Base-by-base conservation (phyloP, 2,113 vertebrate genomes). In the Psilopogon haemacephalus region DNA sequence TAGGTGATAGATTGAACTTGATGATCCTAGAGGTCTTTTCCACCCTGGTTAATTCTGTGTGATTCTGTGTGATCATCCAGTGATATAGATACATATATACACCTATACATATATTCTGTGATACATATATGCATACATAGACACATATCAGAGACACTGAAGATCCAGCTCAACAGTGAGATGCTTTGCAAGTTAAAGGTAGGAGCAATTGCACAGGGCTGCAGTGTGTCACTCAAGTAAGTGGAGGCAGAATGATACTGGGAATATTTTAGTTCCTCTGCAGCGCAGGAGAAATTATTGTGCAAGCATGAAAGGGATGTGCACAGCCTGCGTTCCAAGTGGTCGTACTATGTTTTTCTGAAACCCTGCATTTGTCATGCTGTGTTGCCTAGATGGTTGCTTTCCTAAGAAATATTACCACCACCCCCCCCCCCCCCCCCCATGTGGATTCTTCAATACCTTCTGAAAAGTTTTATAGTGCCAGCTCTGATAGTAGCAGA, bases 261-360 rank as follows among this genome's bases (percentile, higher is more conserved):
- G 40, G 37, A 87, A 46, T 62, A 58, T 52, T 67, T 44, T 52
- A 75, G 63, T 35, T 63, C 40, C 52, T 62, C 46, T 35, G 26
- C 70, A 76, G 42, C 16, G n/a, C 40, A 33, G 15, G 11, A 80
- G 48, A 59, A 64, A 27, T 42, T 44, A 38, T 16, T 75, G 33
- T 35, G 27, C 44, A 69, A 70, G 44, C 6, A 24, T 11, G 50
- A 75, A 26, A 71, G 35, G 11, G 71, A 21, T 0, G 0, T 1
- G 3, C n/a, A 23, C 21, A 54, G 59, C 32, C 73, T 38, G 32
- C 0, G 0, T 4, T 44, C 11, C 4, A 2, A n/a, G 54, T 58
- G 58, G n/a, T n/a, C 24, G 38, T 4, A 40, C 18, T 9, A 7
- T 2, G 7, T n/a, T 72, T 40, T 72, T 13, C 59, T 37, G 15